Conservation (phyloP, 2,888 invertebrate genomes). For the Prenolepis imparis region DNA sequence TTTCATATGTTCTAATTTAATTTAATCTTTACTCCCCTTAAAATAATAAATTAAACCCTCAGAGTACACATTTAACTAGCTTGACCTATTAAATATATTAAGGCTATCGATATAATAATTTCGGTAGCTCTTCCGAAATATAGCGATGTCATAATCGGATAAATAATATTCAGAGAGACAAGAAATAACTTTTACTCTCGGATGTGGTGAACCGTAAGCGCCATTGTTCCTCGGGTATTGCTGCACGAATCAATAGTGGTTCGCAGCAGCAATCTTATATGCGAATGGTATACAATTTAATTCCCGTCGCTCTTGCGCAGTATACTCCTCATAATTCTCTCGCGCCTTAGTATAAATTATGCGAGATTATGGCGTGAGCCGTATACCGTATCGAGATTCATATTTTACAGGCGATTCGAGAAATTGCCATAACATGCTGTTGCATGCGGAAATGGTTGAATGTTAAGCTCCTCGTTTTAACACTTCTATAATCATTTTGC, state of each 20-base stretch:
- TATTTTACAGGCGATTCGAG: slow-evolving; percentile 55
- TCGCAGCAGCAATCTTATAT: slow-evolving; percentile 22
- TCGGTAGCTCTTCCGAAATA: slow-evolving; percentile 1
- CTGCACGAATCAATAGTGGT: slow-evolving; percentile 20
- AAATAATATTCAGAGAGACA: slow-evolving; percentile 27
- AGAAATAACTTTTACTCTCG: slow-evolving; percentile 40
- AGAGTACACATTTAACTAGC: neutral
- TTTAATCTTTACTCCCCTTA: neutral
- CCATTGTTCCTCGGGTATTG: slow-evolving; percentile 35
- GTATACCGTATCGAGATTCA: slow-evolving; percentile 41
- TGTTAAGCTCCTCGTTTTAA: slow-evolving; percentile 37
- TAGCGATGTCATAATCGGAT: slow-evolving; percentile 2
- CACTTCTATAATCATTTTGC: slow-evolving; percentile 37
- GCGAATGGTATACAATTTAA: slow-evolving; percentile 43
- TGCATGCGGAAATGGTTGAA: slow-evolving; percentile 22
- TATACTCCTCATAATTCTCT: neutral
- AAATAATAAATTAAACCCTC: neutral
- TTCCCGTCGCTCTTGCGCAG: neutral
- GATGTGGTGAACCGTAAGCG: slow-evolving; percentile 16
- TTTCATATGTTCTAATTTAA: neutral
- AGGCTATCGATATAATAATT: neutral
- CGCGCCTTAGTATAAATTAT: slow-evolving; percentile 42
- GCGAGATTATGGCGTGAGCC: slow-evolving; percentile 32
- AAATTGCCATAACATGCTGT: slow-evolving; percentile 34
- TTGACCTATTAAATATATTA: neutral